A percentile compares a stretch with the other conserved stretches of the same genome.
Evolutionary conservation across 2,797 vertebrate species (phyloP).

Genomic region (Sebastes kiyomatsui): DNA sequence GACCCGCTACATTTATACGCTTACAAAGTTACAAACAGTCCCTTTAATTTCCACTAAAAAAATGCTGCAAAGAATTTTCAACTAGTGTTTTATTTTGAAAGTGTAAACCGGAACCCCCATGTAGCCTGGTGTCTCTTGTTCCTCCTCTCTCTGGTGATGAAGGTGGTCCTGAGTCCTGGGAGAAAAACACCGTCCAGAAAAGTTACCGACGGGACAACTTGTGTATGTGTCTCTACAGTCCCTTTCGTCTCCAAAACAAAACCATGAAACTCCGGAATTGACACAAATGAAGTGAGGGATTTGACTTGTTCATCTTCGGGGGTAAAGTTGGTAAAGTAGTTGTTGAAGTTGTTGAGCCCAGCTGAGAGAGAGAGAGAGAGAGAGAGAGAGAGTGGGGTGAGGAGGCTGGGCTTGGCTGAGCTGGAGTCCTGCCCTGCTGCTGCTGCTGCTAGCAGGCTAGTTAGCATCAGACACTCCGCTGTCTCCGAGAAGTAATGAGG

Average conservation of each 20-base stretch:
- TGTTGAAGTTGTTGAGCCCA: conserved; percentile 81
- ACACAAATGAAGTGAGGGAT: not conserved
- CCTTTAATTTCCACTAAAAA: not conserved
- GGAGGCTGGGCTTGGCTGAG: conserved; percentile 79
- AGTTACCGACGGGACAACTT: conserved; percentile 26
- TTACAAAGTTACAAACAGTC: no score
- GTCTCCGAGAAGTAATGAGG: conserved; percentile 47
- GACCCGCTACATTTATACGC: no score
- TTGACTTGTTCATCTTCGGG: conserved; percentile 35
- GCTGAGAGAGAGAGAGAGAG: conserved; percentile 82
- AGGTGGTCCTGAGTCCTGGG: conserved; percentile 70
- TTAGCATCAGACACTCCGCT: conserved; percentile 54
- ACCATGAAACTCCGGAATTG: not conserved
- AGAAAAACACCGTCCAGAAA: conserved; percentile 75
- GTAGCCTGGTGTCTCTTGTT: fast-evolving
- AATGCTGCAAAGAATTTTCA: not conserved
- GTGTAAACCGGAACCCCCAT: not conserved
- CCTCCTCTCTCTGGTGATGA: conserved; percentile 49
- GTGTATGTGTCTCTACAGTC: conserved; percentile 6
- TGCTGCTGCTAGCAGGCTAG: conserved; percentile 64
- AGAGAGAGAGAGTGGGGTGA: conserved; percentile 69
- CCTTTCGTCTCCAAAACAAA: not conserved
- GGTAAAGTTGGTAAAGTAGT: conserved; percentile 68
- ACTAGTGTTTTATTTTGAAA: conserved; percentile 56
- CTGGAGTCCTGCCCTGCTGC: conserved; percentile 71